Conservation (phyloP, 2,888 invertebrate species). For the Bembecia ichneumoniformis region DNA sequence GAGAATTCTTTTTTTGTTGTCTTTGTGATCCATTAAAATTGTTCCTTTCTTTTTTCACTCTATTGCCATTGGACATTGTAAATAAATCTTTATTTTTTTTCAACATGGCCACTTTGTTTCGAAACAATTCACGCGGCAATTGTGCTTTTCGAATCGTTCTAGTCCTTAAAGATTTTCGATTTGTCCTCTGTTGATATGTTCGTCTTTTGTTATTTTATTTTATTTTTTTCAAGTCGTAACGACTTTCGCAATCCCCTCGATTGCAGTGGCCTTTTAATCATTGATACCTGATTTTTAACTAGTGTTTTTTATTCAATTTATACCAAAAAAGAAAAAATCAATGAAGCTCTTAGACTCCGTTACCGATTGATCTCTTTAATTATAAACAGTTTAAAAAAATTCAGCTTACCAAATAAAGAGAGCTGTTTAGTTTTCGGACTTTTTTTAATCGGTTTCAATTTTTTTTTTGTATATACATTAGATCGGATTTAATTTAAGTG, state of each 20-base stretch:
- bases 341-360: conserved; percentile 64
- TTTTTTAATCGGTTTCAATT: conserved; percentile 39
- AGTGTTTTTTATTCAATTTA: conserved; percentile 62
- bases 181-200: conserved; percentile 13
- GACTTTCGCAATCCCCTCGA: conserved; percentile 4
- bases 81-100: conserved; percentile 41
- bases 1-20: neutral
- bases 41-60: conserved; percentile 15
- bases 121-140: conserved; percentile 17
- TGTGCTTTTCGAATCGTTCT: conserved; percentile 50
- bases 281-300: conserved; percentile 57
- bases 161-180: conserved; percentile 46
- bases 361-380: conserved; percentile 69
- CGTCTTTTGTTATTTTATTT: conserved; percentile 8
- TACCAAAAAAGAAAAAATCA: conserved; percentile 45
- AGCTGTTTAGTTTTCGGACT: conserved; percentile 40
- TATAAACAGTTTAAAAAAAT: conserved; percentile 43
- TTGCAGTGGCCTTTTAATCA: conserved; percentile 36
- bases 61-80: conserved; percentile 54
- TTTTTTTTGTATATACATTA: conserved; percentile 44
- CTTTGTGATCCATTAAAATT: neutral
- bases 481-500: conserved; percentile 31
- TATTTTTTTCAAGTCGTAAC: conserved; percentile 8
- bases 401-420: conserved; percentile 58
- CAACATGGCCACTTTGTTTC: conserved; percentile 38